These are phyloP conservation scores for Paralichthys olivaceus DNA, from an alignment of 2,113 vertebrate species.

Conservation along the genomic window DNA sequence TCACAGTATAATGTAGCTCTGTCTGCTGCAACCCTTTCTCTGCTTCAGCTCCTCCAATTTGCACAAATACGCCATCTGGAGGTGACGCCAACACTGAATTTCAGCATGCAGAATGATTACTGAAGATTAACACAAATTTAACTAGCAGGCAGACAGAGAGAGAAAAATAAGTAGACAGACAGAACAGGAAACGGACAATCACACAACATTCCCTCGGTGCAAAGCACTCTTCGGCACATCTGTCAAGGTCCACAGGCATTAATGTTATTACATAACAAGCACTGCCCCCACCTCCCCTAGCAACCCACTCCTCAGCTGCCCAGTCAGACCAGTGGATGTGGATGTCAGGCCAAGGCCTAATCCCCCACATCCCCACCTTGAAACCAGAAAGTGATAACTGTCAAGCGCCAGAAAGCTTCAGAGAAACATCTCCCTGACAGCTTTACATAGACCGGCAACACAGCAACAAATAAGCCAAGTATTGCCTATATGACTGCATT, in stretches of 20 bases:
- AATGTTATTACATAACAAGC: conserved; percentile 60
- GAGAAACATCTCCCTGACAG: conserved; percentile 20
- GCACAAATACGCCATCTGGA: conserved; percentile 64
- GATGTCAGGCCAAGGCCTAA: conserved; percentile 35
- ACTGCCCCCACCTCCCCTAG: not conserved
- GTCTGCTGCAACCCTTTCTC: conserved; percentile 25
- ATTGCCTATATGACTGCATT: conserved; percentile 30
- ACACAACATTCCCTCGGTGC: not conserved
- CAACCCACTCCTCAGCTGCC: conserved; percentile 18
- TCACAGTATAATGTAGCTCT: conserved; percentile 7
- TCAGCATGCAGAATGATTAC: not conserved
- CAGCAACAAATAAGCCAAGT: conserved; percentile 22
- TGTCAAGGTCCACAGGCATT: conserved; percentile 56
- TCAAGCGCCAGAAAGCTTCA: conserved; percentile 23
- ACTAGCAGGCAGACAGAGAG: not conserved
- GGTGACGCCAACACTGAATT: conserved; percentile 7
- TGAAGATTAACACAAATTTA: conserved; percentile 25
- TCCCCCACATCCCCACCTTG: not conserved
- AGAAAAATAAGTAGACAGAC: not conserved
- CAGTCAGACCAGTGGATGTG: conserved; percentile 61
- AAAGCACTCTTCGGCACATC: conserved; percentile 54
- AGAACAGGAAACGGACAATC: conserved; percentile 13
- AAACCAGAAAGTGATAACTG: conserved; percentile 53
- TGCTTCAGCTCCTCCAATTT: conserved; percentile 11
- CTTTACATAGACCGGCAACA: conserved; percentile 7